Percentiles rank a stretch among this genome's conserved stretches.
Evolutionary conservation across 2,113 vertebrate genomes (phyloP).

Genomic region (Amphiprion ocellaris): DNA sequence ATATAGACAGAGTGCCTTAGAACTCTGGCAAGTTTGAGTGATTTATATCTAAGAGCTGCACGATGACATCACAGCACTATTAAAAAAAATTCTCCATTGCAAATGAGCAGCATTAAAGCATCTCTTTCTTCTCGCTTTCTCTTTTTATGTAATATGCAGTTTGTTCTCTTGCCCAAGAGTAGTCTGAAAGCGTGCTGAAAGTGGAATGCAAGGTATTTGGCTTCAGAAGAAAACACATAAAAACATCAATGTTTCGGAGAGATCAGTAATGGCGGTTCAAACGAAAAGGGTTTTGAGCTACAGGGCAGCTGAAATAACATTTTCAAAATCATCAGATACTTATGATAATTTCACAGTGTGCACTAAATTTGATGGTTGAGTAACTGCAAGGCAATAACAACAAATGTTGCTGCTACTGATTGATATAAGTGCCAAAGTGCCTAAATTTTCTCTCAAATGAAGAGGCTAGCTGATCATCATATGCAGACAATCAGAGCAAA

Average conservation of each 20-base stretch:
- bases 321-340: constrained; percentile 14
- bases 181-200: constrained; percentile 28
- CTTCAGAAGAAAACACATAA: constrained; percentile 46
- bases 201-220: constrained; percentile 51
- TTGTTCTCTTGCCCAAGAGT: constrained; percentile 57
- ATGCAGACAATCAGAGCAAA: background rate
- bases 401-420: constrained; percentile 9
- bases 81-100: constrained; percentile 47
- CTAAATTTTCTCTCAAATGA: background rate
- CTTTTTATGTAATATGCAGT: constrained; percentile 74
- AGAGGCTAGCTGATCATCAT: constrained; percentile 14
- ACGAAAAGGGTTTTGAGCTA: background rate
- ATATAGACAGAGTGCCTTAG: background rate
- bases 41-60: constrained; percentile 40
- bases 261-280: constrained; percentile 24
- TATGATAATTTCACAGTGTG: background rate
- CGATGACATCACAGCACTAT: constrained; percentile 34
- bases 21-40: constrained; percentile 39
- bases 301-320: constrained; percentile 1
- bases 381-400: background rate
- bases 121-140: constrained; percentile 34
- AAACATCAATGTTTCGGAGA: constrained; percentile 32
- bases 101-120: constrained; percentile 67
- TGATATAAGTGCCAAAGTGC: background rate
- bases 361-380: background rate